Percentiles rank a stretch among this genome's conserved stretches.
phyloP scores from a whole-genome alignment of 2,797 vertebrate species.

The Lemur catta region DNA sequence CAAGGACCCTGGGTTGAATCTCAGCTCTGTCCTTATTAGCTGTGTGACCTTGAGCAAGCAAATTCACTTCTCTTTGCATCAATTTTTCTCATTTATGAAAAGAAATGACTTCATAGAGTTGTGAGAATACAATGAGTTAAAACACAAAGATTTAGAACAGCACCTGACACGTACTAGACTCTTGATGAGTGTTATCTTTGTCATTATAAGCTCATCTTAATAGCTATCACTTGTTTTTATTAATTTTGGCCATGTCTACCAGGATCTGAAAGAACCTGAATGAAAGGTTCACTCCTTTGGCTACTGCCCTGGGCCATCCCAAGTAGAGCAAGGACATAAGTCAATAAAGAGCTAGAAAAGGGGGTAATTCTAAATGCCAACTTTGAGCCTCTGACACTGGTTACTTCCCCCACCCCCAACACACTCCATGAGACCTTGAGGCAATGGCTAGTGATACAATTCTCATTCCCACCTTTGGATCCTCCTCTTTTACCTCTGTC shows the following conservation, averaged over 20 bases:
- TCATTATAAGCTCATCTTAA: neutral
- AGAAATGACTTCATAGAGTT: neutral
- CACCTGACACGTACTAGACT: neutral
- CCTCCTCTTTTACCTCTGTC: neutral
- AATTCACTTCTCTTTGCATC: neutral
- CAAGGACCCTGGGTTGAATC: constrained; percentile 4
- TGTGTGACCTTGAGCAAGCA: neutral
- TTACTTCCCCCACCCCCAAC: too few relatives aligned
- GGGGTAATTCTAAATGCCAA: neutral
- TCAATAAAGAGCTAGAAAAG: neutral
- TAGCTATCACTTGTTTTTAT: neutral
- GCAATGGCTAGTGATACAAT: neutral
- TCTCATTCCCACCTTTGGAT: neutral
- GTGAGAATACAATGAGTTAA: neutral
- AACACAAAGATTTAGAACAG: neutral
- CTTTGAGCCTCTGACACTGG: neutral
- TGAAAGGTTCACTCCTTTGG: neutral
- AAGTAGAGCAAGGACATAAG: neutral
- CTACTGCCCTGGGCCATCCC: neutral
- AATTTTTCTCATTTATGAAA: constrained; percentile 19
- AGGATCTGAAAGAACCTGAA: neutral
- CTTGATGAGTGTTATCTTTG: neutral
- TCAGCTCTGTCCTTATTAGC: neutral
- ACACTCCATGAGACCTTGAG: neutral
- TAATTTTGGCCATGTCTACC: neutral